Base-by-base conservation (phyloP, 2,113 vertebrate genomes). In the Rhea pennata region DNA sequence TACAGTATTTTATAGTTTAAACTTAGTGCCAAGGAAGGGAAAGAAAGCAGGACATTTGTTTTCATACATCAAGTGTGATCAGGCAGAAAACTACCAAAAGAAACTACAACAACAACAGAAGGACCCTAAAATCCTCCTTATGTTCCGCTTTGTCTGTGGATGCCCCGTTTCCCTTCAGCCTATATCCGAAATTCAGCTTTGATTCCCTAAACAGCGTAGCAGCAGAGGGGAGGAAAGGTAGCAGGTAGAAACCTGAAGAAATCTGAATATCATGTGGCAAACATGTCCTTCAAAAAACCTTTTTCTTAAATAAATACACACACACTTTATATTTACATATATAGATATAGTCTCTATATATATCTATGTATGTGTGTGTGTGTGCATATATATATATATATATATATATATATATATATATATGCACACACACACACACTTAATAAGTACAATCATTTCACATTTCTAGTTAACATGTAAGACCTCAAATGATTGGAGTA, bases 41-140 rank as follows among this genome's bases (percentile, higher is more conserved):
- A 94, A 93, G 86, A 96, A 96, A 96, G 95, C 95, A 96, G 95
- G 90, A 96, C 94, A 95, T 95, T 92, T 96, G 95, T 95, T 95
- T 96, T 97, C 90, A 79, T 58, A 96, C 50, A 96, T 85, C 78
- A 86, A 90, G 72, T 80, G 53, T 0, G 36, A 96, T 65, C 56
- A 92, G 88, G 95, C 73, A 61, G 89, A 96, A 93, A 91, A 56
- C 74, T 87, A 94, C 51, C 84, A 74, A 90, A 97, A 96, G 94
- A 20, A 58, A 58, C 15, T 31, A 58, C 56, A 58, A 29, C 26
- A 54, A 54, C 24, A 56, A 56, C 29, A 58, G 31, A 54, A 54
- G 27, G 27, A 54, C 39, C 50, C 36, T 79, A 59, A 36, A 39
- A 88, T 81, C 61, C 73, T 91, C 78, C 91, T 93, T 84, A 72